Conservation (phyloP, 2,797 vertebrate genomes). For the Tenualosa ilisha region DNA sequence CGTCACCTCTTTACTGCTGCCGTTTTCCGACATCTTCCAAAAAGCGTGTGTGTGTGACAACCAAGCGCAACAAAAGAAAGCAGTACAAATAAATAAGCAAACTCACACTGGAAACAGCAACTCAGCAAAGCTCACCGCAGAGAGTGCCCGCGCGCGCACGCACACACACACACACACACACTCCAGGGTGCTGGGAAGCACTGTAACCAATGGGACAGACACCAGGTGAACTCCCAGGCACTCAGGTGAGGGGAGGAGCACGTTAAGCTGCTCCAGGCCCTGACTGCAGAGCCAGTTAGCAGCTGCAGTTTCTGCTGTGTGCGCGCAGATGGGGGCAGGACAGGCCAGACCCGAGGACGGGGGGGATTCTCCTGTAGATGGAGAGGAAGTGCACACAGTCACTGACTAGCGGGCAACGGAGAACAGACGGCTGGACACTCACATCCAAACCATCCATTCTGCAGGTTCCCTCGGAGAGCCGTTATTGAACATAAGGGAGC, state of each 20-base stretch:
- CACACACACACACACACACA: too few relatives aligned
- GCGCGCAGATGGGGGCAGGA: conserved; percentile 6
- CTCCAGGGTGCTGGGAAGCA: too few relatives aligned
- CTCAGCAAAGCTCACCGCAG: neutral
- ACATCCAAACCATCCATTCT: conserved; percentile 67
- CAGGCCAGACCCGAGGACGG: conserved; percentile 55
- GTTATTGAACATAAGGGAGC: conserved; percentile 52
- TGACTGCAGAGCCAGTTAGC: conserved; percentile 46
- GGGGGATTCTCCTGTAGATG: conserved; percentile 65
- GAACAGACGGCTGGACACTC: conserved; percentile 55
- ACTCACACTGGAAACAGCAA: conserved; percentile 30
- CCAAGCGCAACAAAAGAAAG: conserved; percentile 29
- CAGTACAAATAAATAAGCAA: conserved; percentile 58
- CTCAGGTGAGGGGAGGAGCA: too few relatives aligned
- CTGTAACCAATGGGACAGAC: too few relatives aligned
- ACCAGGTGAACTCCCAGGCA: too few relatives aligned
- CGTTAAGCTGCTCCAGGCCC: neutral
- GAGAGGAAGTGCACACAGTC: conserved; percentile 63
- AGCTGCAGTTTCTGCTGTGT: conserved; percentile 50
- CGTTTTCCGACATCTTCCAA: conserved; percentile 72
- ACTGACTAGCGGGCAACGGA: conserved; percentile 53
- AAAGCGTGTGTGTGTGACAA: neutral
- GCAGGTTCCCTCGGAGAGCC: conserved; percentile 48
- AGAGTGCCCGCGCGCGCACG: too few relatives aligned
- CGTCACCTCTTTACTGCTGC: conserved; percentile 66